These are phyloP conservation scores for Hypsibius dujardini DNA, from an alignment of 1,140 invertebrate species.

Conservation along the genomic window DNA sequence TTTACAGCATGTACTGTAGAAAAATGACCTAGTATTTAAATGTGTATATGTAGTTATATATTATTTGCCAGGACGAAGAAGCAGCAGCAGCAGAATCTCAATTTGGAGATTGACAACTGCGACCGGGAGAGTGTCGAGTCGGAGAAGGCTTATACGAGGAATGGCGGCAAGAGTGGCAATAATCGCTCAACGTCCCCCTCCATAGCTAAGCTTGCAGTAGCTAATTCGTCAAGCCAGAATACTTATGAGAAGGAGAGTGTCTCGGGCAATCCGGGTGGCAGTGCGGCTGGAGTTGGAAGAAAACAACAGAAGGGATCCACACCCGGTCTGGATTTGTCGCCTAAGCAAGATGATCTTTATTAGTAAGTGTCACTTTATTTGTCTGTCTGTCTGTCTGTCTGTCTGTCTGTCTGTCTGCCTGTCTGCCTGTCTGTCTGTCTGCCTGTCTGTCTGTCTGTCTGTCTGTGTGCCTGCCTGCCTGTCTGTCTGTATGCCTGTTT, in stretches of 20 bases:
- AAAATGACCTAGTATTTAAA: too few relatives aligned
- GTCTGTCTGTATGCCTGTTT: too few relatives aligned
- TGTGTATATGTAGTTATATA: too few relatives aligned
- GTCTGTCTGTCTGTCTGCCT: too few relatives aligned
- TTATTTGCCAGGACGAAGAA: too few relatives aligned
- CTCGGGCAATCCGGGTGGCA: not conserved
- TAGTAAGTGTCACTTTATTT: not conserved
- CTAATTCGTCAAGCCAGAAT: not conserved
- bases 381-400: too few relatives aligned
- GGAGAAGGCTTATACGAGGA: constrained; percentile 3
- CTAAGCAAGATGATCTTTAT: not conserved
- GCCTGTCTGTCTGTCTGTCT: too few relatives aligned
- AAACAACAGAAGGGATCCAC: not conserved
- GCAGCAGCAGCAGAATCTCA: not conserved
- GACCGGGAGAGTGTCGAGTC: not conserved
- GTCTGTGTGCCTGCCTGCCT: too few relatives aligned
- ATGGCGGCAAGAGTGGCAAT: not conserved
- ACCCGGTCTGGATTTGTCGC: not conserved
- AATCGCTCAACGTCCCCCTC: not conserved
- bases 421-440: too few relatives aligned
- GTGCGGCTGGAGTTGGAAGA: not conserved
- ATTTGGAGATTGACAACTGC: constrained; percentile 4
- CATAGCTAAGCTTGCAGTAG: too few relatives aligned
- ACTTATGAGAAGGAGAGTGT: constrained; percentile 14
- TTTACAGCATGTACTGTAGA: too few relatives aligned